A percentile compares a stretch with the other conserved stretches of the same genome.
Evolutionary conservation across 1,140 invertebrate genomes (phyloP).

Genomic region (Drosophila ohnishii): DNA sequence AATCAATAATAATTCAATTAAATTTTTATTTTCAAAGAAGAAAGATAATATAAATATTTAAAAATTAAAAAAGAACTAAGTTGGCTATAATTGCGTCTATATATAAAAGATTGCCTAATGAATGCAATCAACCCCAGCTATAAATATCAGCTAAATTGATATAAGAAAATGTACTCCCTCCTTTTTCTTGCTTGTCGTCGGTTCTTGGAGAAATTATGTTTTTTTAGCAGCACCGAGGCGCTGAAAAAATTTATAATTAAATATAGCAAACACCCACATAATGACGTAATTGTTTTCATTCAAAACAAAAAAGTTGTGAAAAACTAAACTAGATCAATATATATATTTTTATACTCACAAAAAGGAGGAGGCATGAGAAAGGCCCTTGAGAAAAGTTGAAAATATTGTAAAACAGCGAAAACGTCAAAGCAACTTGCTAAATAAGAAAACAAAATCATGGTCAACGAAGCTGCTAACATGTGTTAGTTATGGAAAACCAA

Average conservation of each 20-base stretch:
- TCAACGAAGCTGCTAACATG: slow-evolving; percentile 39
- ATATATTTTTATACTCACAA: slow-evolving; percentile 15
- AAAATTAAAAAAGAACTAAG: no score
- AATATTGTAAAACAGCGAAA: slow-evolving; percentile 44
- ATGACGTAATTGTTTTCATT: slow-evolving; percentile 71
- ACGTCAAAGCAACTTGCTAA: slow-evolving; percentile 55
- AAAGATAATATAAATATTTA: no score
- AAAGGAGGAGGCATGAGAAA: slow-evolving; percentile 25
- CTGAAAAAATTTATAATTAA: slow-evolving; percentile 49
- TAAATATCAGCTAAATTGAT: slow-evolving; percentile 33
- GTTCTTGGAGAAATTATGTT: slow-evolving; percentile 39
- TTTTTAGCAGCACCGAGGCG: slow-evolving; percentile 8
- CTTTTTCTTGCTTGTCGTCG: slow-evolving; percentile 10
- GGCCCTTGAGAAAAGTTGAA: slow-evolving; percentile 32
- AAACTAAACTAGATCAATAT: slow-evolving; percentile 21
- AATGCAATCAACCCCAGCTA: slow-evolving; percentile 19
- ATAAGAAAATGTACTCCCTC: slow-evolving; percentile 7
- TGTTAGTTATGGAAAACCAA: slow-evolving; percentile 50
- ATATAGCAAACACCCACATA: slow-evolving; percentile 56
- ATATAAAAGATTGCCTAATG: background rate
- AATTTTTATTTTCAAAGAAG: no score
- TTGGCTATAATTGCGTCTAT: background rate
- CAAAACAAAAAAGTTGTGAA: slow-evolving; percentile 44
- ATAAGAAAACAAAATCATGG: slow-evolving; percentile 72
- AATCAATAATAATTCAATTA: no score